Evolutionary conservation across 2,113 vertebrate genomes (phyloP), one percentile per base, ranked within the genome.

Genomic region (Neoarius graeffei): DNA sequence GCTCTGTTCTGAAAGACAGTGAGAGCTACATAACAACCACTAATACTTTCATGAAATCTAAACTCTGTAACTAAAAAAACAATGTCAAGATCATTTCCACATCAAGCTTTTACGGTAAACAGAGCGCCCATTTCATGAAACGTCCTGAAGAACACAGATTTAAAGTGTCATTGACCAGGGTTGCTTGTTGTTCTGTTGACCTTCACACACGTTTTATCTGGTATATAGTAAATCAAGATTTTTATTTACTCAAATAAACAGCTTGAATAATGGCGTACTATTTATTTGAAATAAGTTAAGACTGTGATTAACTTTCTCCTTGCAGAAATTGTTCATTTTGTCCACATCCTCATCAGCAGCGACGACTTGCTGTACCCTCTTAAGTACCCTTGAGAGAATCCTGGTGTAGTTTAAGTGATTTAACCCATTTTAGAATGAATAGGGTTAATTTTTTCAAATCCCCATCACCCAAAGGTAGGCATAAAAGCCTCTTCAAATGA

Each of bases 401-500:
- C 27, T 5, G 60, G 80, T 62, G 57, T 23, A 52, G 50, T 42
- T 73, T n/a, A 69, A 54, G n/a, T 67, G 42, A 83, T 85, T 82
- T 67, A 83, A 42, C 67, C 88, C 80, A 64, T 83, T 87, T 86
- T 56, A 56, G 52, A 42, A 74, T 56, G 86, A 88, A 84, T 73
- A 54, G 42, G 14, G 59, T 71, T 57, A 25, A 71, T 76, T 76
- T 64, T 77, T 77, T 64, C 13, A 52, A 81, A 56, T 81, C 74
- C 52, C 54, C 79, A 85, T 83, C 84, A 35, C 74, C 85, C 66
- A 84, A 87, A 83, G 86, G 57, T 50, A 67, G 56, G 20, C 76
- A 87, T 85, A 83, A 71, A 76, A 83, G 62, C 67, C 27, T 66
- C 52, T 71, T 90, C 60, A 91, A 84, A 86, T 14, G 20, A 52